Evolutionary conservation across 2,797 vertebrate species (phyloP), one percentile per base, ranked within the genome.

Genomic region (Danio tinwini): DNA sequence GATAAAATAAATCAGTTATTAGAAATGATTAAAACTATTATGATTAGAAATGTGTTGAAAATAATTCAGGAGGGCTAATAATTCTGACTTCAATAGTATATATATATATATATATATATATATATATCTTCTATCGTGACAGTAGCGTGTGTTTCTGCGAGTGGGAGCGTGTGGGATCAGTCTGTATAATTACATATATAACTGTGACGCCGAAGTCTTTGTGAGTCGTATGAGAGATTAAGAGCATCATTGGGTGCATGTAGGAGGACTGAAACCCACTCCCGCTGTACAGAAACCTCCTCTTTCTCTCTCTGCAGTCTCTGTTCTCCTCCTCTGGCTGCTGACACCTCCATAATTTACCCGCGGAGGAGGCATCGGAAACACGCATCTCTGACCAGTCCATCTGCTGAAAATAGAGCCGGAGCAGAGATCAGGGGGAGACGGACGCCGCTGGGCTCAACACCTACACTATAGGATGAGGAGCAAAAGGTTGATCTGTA

Each of bases 311-410:
- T 29, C 29, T 29, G 29, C 29, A 56, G 69, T 55, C 63, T 78
- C 65, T 37, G 12, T 83, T 55, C 42, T 56, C 79, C 75, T 81
- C 52, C 68, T 74, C 55, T 74, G 59, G 73, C 84, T 82, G 74
- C 80, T 77, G 82, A 86, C 83, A 85, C 74, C 85, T 87, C 85
- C 82, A 82, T 85, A 86, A 88, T 88, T 85, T 87, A 83, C 86
- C 86, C 82, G 83, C 68, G 89, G 83, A 85, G 90, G 91, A 86
- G 86, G 91, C 84, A 74, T 85, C 87, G 87, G 86, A 89, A 85
- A 88, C 64, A 83, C 37, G 81, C 89, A 85, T 89, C 83, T 90
- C 90, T 89, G 90, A 93, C 91, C 92, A 92, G 89, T 91, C 78
- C 79, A 86, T 85, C 83, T 19, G 87, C 89, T 89, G 16, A 85